phyloP scores from a whole-genome alignment of 1,140 invertebrate species.

The Sitobion miscanthi region DNA sequence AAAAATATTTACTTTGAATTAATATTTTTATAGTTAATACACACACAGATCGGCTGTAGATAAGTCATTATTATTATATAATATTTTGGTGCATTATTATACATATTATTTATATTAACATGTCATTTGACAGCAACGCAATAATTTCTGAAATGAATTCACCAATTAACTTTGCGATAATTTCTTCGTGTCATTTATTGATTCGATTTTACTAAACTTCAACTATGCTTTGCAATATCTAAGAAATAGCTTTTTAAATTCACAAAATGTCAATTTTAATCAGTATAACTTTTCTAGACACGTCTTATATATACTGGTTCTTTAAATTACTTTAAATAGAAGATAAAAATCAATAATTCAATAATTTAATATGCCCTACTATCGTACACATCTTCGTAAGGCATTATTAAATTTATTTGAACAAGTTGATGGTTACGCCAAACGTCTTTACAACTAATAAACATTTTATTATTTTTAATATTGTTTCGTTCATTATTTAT shows the following conservation, averaged over 20 bases:
- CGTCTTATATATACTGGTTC: background rate
- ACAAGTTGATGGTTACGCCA: background rate
- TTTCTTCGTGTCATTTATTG: background rate
- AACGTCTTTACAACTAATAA: background rate
- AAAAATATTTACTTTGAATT: background rate
- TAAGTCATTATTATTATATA: background rate
- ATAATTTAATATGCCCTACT: background rate
- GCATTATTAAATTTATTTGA: constrained; percentile 1
- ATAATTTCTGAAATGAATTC: background rate
- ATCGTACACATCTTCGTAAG: background rate
- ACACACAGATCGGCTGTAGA: background rate
- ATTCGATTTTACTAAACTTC: background rate
- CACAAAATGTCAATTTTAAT: background rate
- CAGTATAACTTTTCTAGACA: background rate
- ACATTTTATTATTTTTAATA: constrained; percentile 36
- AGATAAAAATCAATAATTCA: background rate
- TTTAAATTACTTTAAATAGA: background rate
- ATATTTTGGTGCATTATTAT: background rate
- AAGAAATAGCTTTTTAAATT: background rate
- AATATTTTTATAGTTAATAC: background rate
- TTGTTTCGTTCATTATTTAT: background rate
- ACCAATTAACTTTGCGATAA: background rate
- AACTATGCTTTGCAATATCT: background rate
- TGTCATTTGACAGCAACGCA: background rate
- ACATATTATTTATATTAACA: too few relatives aligned